phyloP scores from a whole-genome alignment of 2,888 invertebrate species.

The Agriotes lineatus region DNA sequence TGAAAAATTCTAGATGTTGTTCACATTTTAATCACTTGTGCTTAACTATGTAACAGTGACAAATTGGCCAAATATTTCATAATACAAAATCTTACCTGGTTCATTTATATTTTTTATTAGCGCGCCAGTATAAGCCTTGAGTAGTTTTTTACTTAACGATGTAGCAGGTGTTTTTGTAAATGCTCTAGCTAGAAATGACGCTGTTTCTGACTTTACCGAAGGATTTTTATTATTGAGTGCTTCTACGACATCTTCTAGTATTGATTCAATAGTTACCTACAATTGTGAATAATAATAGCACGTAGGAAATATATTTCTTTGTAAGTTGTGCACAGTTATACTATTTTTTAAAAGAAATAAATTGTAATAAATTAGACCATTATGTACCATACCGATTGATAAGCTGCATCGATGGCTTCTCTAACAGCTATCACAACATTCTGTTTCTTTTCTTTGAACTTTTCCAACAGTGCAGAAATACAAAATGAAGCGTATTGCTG shows the following conservation, averaged over 20 bases:
- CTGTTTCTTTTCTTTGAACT: constrained; percentile 97
- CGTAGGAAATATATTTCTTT: no score
- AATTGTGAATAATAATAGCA: no score
- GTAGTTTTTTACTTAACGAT: constrained; percentile 88
- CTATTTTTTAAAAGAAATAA: not conserved
- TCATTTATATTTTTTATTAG: constrained; percentile 85
- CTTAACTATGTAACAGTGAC: no score
- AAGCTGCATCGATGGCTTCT: constrained; percentile 93
- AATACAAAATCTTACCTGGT: constrained; percentile 73
- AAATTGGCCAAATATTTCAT: no score
- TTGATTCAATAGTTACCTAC: constrained; percentile 84
- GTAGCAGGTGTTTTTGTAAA: constrained; percentile 85
- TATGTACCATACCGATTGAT: constrained; percentile 74
- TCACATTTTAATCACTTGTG: no score
- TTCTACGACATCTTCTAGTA: constrained; percentile 87
- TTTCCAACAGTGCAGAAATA: constrained; percentile 86
- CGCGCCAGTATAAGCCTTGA: constrained; percentile 84
- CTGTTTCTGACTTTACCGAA: constrained; percentile 88
- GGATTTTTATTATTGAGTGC: constrained; percentile 94
- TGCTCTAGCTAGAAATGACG: constrained; percentile 85
- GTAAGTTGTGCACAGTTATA: not conserved
- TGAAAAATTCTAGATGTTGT: no score
- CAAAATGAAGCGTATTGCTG: constrained; percentile 84
- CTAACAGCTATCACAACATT: constrained; percentile 88
- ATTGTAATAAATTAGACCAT: not conserved